Percentiles rank a stretch among this genome's conserved stretches.
These are phyloP conservation scores for Antheraea yamamai DNA, from an alignment of 2,888 invertebrate species.

Conservation along the genomic window DNA sequence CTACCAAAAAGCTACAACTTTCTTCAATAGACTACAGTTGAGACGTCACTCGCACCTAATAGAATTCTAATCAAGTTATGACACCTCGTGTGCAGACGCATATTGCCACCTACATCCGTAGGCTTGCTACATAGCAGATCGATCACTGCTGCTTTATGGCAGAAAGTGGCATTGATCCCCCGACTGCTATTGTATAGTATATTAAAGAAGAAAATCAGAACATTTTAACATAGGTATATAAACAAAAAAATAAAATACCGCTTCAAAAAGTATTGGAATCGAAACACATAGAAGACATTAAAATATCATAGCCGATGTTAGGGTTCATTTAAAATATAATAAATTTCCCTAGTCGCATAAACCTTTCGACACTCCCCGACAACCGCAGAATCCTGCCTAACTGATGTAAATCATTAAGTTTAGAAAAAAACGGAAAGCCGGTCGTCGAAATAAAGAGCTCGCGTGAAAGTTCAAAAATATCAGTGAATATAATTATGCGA, in stretches of 20 bases:
- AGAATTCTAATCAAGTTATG: background rate
- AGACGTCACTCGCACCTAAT: background rate
- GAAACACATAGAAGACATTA: slow-evolving; percentile 24
- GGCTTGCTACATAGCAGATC: too few species aligned
- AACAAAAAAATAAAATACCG: background rate
- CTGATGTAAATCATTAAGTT: slow-evolving; percentile 78
- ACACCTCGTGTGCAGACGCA: background rate
- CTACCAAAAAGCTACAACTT: too few species aligned
- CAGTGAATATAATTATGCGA: slow-evolving; percentile 79
- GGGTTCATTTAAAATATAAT: slow-evolving; percentile 72
- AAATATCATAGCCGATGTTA: slow-evolving; percentile 51
- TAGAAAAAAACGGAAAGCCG: slow-evolving; percentile 47
- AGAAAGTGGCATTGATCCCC: background rate
- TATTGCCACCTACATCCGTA: too few species aligned
- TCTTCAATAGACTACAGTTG: background rate
- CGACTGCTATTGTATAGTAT: too few species aligned
- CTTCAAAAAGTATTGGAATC: background rate
- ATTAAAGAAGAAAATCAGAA: background rate
- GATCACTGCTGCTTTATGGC: too few species aligned
- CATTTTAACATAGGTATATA: background rate
- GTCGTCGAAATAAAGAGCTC: slow-evolving; percentile 72
- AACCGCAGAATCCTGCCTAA: slow-evolving; percentile 64
- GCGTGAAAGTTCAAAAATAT: slow-evolving; percentile 80
- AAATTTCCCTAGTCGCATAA: slow-evolving; percentile 66
- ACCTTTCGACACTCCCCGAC: slow-evolving; percentile 75